phyloP scores from a whole-genome alignment of 35 echinoderm and acorn worm species.

The Apostichopus parvimensis region DNA sequence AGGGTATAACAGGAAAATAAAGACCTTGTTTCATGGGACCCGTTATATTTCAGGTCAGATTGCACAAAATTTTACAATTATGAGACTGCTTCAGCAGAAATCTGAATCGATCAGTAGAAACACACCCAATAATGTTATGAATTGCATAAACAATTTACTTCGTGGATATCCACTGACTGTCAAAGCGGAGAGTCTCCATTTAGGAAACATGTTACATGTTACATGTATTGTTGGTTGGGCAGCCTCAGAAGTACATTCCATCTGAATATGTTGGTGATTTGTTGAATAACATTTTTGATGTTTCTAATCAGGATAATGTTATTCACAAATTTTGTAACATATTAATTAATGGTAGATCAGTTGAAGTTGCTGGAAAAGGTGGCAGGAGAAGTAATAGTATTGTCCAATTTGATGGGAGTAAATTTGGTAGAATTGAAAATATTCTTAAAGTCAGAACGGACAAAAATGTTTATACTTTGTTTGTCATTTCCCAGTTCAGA shows the following conservation, averaged over 20 bases:
- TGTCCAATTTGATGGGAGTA: not conserved
- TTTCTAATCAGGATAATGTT: not conserved
- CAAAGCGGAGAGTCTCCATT: not conserved
- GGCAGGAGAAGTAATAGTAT: not conserved
- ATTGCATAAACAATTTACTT: not conserved
- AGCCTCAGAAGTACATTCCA: not conserved
- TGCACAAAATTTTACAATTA: slow-evolving; percentile 11
- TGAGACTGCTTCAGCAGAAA: not conserved
- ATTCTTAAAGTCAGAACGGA: not conserved
- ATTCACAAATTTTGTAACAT: not conserved
- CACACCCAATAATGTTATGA: not conserved
- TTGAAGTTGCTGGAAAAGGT: not conserved
- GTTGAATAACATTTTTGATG: not conserved
- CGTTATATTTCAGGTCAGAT: slow-evolving; percentile 7
- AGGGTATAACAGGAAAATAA: slow-evolving; percentile 29
- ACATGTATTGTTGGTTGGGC: slow-evolving; percentile 9
- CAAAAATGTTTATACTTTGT: not conserved
- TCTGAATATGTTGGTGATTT: not conserved
- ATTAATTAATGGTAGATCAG: not conserved
- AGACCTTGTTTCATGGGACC: slow-evolving; percentile 27
- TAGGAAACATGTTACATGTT: not conserved
- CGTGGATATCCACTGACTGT: not conserved
- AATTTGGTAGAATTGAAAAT: not conserved
- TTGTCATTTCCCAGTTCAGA: not conserved
- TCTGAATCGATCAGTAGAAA: not conserved